Conservation (phyloP, 1,140 invertebrate species). For the Drosophila lini region DNA sequence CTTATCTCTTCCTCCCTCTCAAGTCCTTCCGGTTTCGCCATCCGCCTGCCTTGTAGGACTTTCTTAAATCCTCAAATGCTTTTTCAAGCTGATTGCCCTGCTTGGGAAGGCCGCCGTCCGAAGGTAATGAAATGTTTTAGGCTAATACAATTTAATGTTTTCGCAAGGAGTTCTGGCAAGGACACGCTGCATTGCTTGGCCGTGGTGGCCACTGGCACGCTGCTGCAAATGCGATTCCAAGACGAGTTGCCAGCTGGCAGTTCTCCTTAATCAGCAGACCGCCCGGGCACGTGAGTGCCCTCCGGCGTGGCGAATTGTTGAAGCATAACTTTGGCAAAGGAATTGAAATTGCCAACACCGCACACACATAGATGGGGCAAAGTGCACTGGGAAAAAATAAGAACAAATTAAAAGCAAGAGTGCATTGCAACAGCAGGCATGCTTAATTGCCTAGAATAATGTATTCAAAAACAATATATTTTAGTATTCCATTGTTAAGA, state of each 20-base stretch:
- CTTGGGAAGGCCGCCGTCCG: constrained; percentile 21
- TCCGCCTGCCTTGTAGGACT: constrained; percentile 11
- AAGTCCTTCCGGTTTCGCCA: background rate
- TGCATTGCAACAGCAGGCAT: background rate
- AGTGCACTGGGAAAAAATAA: background rate
- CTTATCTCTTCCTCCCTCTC: background rate
- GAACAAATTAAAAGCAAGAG: background rate
- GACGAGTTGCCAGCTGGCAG: constrained; percentile 51
- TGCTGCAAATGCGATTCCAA: constrained; percentile 49
- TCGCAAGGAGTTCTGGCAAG: constrained; percentile 40
- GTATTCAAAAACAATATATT: background rate
- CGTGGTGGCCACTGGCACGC: constrained; percentile 5
- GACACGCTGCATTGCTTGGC: constrained; percentile 27
- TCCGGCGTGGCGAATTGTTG: constrained; percentile 53
- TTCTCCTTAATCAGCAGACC: constrained; percentile 55
- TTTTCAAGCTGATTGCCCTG: constrained; percentile 72
- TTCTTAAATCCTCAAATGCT: constrained; percentile 61
- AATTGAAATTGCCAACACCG: constrained; percentile 50
- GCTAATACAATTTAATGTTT: constrained; percentile 76
- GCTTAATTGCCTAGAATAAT: background rate
- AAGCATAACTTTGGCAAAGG: constrained; percentile 58
- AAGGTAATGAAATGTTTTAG: constrained; percentile 67
- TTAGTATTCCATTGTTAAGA: background rate
- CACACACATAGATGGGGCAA: background rate
- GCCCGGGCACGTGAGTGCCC: constrained; percentile 45